These are phyloP conservation scores for Tolmerus cingulatus DNA, from an alignment of 2,888 invertebrate genomes.

Conservation along the genomic window DNA sequence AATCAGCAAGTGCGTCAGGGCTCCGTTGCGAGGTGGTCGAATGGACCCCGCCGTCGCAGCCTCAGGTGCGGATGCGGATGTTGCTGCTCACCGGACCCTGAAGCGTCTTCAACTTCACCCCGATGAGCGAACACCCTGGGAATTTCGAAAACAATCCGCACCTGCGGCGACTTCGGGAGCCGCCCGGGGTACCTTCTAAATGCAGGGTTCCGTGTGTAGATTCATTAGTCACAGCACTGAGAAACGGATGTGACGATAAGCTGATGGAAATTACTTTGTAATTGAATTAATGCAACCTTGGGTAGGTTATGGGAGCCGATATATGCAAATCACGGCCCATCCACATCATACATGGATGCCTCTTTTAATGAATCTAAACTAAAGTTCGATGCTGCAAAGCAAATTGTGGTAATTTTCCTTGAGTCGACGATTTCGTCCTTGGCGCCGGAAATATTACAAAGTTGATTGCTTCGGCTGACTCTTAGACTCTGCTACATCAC, in stretches of 20 bases:
- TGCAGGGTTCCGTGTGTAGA: background rate
- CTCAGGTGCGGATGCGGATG: background rate
- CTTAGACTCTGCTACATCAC: background rate
- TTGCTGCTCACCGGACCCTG: background rate
- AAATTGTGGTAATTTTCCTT: background rate
- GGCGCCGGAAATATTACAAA: background rate
- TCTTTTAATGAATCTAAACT: background rate
- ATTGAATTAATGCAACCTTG: constrained; percentile 10
- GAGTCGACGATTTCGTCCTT: background rate
- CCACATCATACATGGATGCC: background rate
- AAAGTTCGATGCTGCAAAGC: background rate
- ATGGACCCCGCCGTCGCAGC: background rate
- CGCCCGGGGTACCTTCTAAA: background rate
- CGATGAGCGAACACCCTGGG: background rate
- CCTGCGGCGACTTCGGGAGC: background rate
- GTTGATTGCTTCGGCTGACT: background rate
- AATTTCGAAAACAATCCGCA: background rate
- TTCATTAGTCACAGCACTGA: background rate
- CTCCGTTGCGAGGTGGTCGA: background rate
- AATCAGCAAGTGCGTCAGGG: background rate
- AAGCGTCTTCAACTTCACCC: background rate
- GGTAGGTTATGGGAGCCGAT: constrained; percentile 1
- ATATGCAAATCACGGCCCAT: background rate
- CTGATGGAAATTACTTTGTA: background rate
- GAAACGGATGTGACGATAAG: constrained; percentile 3